Evolutionary conservation across 2,888 invertebrate species (phyloP), one percentile per base, ranked within the genome.

Genomic region (Deilephila elpenor): DNA sequence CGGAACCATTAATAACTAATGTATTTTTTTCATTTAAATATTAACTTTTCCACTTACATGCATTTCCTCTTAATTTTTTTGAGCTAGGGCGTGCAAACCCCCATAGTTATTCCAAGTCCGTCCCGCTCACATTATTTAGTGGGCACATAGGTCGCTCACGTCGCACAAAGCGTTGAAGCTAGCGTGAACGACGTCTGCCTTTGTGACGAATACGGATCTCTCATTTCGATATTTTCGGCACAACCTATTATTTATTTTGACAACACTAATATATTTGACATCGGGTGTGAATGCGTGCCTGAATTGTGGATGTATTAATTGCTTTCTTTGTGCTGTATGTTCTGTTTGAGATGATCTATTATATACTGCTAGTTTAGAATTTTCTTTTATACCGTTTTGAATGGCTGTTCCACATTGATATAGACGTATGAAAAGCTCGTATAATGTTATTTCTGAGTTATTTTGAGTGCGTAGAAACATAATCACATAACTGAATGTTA

Each of bases 161-260:
- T 51, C 17, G 5, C 56, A 67, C 67, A 67, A 67, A 67, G 67
- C 51, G 44, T 7, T 51, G 51, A 44, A 44, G 37, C 5, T 14
- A 20, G 37, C 20, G 44, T 44, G 44, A 44, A 56, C 56, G 44
- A 67, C 44, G 44, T 25, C 67, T 64, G 61, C 32, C 32, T 61
- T 67, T 67, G 67, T 67, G 25, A 64, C 14, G 44, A 14, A 51
- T 25, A 51, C 44, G 32, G 29, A 64, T 44, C 37, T 44, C 11
- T 44, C 64, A 64, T 64, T 14, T 3, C 37, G 20, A 67, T 64
- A 44, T 67, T 64, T 64, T 67, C 51, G 67, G 67, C 51, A 67
- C 37, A 62, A 44, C 64, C 64, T 51, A 67, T 67, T 67, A 67
- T 67, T 51, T 67, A 67, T 67, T 67, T 25, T 25, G 67, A 64